Evolutionary conservation across 2,888 invertebrate genomes (phyloP).

Genomic region (Endomychus coccineus): DNA sequence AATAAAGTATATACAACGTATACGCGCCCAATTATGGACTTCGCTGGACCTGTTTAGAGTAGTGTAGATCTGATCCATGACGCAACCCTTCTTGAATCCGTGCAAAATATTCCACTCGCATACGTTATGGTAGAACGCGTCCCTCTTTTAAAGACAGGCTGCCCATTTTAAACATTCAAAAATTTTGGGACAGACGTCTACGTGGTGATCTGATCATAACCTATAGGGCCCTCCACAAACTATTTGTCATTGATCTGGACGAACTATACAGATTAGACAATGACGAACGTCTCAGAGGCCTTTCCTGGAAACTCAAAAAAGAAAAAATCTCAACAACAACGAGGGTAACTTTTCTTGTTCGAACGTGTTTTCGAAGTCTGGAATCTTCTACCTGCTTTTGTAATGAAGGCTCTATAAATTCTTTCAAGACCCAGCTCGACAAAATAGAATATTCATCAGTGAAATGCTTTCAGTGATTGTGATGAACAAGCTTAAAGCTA

Average conservation of each 20-base stretch:
- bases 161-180: neutral
- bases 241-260: neutral
- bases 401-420: no score
- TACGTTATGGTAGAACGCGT: neutral
- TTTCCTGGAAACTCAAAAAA: neutral
- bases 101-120: neutral
- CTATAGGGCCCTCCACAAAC: slow-evolving; percentile 1
- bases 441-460: no score
- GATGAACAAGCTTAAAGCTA: no score
- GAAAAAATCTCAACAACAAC: slow-evolving; percentile 1
- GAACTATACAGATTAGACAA: slow-evolving; percentile 1
- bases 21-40: slow-evolving; percentile 3
- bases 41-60: slow-evolving; percentile 1
- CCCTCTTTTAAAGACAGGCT: neutral
- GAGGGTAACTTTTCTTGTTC: no score
- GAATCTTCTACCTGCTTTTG: slow-evolving; percentile 1
- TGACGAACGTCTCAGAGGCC: neutral
- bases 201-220: slow-evolving; percentile 4
- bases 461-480: no score
- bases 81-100: neutral
- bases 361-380: slow-evolving; percentile 1
- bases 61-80: neutral
- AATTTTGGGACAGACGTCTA: slow-evolving; percentile 2
- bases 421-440: no score
- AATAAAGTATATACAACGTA: no score